These are phyloP conservation scores for Ancistrus triradiatus DNA, from an alignment of 2,113 vertebrate genomes.

Conservation along the genomic window DNA sequence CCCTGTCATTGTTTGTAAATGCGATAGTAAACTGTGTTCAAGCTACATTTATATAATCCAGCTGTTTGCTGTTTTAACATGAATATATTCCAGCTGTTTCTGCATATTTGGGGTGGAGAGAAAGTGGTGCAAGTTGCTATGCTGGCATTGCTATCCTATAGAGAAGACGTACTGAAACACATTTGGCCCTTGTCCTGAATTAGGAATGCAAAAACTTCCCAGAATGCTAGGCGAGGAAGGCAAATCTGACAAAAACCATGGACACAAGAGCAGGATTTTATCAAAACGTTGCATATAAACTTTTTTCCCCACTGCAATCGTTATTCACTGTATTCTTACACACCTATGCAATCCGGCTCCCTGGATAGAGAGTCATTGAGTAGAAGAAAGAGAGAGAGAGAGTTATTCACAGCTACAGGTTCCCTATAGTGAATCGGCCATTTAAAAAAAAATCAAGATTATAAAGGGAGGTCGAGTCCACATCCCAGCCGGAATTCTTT, in stretches of 20 bases:
- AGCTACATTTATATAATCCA: not conserved
- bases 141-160: conserved; percentile 9
- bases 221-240: conserved; percentile 1
- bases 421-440: conserved; percentile 20
- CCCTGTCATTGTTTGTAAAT: not conserved
- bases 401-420: conserved; percentile 30
- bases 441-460: conserved; percentile 9
- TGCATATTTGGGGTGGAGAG: not conserved
- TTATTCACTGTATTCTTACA: not conserved
- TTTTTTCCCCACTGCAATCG: not conserved
- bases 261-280: conserved; percentile 3
- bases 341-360: conserved; percentile 4
- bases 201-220: not conserved
- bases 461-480: conserved; percentile 16
- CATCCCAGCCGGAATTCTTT: conserved; percentile 16
- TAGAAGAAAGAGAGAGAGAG: not conserved
- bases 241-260: conserved; percentile 4
- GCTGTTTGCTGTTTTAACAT: not conserved
- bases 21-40: not conserved
- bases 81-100: not conserved
- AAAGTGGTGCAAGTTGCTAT: not conserved
- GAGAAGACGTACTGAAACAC: not conserved
- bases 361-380: not conserved
- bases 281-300: conserved; percentile 28
- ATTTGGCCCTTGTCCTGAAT: not conserved